These are phyloP conservation scores for Matsumyia berberina DNA, from an alignment of 2,888 invertebrate genomes.

Conservation along the genomic window DNA sequence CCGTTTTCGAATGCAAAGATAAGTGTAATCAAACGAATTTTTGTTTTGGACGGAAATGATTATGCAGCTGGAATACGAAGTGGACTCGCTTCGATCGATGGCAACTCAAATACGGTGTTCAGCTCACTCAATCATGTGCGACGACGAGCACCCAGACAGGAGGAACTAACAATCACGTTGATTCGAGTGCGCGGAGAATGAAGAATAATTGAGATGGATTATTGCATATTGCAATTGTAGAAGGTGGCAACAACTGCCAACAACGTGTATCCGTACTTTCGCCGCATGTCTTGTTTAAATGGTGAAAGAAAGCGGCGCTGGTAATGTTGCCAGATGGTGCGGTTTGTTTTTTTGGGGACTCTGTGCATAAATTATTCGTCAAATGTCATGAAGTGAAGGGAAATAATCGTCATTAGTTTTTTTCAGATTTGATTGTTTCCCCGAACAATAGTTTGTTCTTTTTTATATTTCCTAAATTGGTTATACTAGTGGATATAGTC, in stretches of 20 bases:
- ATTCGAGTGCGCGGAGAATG: neutral
- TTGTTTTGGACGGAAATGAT: constrained; percentile 42
- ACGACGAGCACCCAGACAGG: neutral
- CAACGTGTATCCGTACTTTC: constrained; percentile 36
- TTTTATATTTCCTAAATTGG: neutral
- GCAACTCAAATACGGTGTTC: neutral
- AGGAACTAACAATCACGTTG: constrained; percentile 10
- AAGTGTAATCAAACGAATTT: constrained; percentile 7
- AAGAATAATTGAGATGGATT: constrained; percentile 25
- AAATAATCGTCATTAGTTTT: constrained; percentile 14
- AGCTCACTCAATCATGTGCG: constrained; percentile 8
- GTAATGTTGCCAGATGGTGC: constrained; percentile 32
- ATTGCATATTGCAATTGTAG: neutral
- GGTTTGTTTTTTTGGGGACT: neutral
- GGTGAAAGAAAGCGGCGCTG: constrained; percentile 55
- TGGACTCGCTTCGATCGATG: constrained; percentile 2
- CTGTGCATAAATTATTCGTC: constrained; percentile 12
- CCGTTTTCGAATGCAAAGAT: constrained; percentile 26
- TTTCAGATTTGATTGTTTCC: constrained; percentile 1
- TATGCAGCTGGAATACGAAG: constrained; percentile 58
- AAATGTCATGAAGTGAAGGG: constrained; percentile 20
- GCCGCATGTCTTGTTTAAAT: constrained; percentile 46
- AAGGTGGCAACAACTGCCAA: neutral
- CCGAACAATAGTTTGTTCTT: neutral
- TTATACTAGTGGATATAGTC: constrained; percentile 6